These are phyloP conservation scores for Cheilinus undulatus DNA, from an alignment of 2,113 vertebrate genomes.

Conservation along the genomic window DNA sequence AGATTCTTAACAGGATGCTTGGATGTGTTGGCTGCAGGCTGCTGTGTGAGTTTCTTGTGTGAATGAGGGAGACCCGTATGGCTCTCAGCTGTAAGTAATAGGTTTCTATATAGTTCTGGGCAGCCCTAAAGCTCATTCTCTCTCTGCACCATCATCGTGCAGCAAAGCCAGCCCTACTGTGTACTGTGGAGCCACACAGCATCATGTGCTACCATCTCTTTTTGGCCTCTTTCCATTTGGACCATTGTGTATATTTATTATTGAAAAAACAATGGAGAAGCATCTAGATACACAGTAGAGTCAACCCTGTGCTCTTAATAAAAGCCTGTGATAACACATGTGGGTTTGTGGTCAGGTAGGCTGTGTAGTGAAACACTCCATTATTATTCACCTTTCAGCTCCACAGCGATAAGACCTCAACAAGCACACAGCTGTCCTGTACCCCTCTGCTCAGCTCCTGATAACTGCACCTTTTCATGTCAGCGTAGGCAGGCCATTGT, in stretches of 20 bases:
- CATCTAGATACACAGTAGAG: conserved; percentile 7
- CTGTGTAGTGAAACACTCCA: conserved; percentile 46
- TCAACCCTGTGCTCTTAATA: conserved; percentile 8
- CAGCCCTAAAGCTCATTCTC: conserved; percentile 60
- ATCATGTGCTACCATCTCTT: background rate
- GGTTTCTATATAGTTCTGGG: conserved; percentile 67
- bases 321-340: conserved; percentile 1
- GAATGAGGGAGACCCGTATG: conserved; percentile 53
- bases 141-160: conserved; percentile 31
- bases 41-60: conserved; percentile 14
- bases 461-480: conserved; percentile 65
- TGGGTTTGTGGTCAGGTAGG: conserved; percentile 8
- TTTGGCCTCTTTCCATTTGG: background rate
- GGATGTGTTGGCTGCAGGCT: conserved; percentile 22
- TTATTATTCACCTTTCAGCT: conserved; percentile 67
- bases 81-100: conserved; percentile 76
- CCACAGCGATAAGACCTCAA: conserved; percentile 50
- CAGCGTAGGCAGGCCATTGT: conserved; percentile 37
- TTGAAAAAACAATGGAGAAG: conserved; percentile 21
- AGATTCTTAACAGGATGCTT: conserved; percentile 1
- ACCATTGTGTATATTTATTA: conserved; percentile 25
- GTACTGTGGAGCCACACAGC: background rate
- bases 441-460: conserved; percentile 28
- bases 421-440: background rate
- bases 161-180: conserved; percentile 17